These are phyloP conservation scores for Silurus meridionalis DNA, from an alignment of 2,113 vertebrate genomes.

Conservation along the genomic window DNA sequence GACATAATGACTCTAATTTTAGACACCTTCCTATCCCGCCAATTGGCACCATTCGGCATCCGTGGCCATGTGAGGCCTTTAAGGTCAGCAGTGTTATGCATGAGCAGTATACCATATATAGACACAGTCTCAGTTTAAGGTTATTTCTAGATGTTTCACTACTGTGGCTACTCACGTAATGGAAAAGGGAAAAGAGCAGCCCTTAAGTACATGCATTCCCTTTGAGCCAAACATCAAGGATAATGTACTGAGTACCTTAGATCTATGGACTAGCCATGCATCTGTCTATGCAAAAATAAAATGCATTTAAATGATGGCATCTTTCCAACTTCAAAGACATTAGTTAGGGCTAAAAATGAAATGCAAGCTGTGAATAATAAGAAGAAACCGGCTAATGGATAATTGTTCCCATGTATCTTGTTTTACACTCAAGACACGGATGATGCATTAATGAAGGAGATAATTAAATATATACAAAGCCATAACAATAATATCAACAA, in stretches of 20 bases:
- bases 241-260: slow-evolving; percentile 4
- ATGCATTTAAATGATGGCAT: background rate
- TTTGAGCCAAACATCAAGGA: slow-evolving; percentile 10
- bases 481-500: too few relatives aligned
- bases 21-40: slow-evolving; percentile 42
- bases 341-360: background rate
- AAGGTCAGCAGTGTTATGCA: slow-evolving; percentile 39
- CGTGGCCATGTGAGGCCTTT: slow-evolving; percentile 30
- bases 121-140: slow-evolving; percentile 1
- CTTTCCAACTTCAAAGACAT: slow-evolving; percentile 11
- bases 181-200: slow-evolving; percentile 1
- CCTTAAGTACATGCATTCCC: slow-evolving; percentile 6
- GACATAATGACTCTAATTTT: slow-evolving; percentile 57
- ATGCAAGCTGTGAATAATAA: background rate
- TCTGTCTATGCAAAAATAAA: background rate
- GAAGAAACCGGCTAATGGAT: background rate
- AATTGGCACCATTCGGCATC: slow-evolving; percentile 46
- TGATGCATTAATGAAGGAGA: too few relatives aligned
- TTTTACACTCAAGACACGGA: too few relatives aligned
- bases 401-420: slow-evolving; percentile 43
- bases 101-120: slow-evolving; percentile 38
- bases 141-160: slow-evolving; percentile 6
- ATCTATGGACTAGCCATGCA: background rate
- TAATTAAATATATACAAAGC: too few relatives aligned
- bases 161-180: slow-evolving; percentile 12